Evolutionary conservation across 1,140 invertebrate species (phyloP).

Genomic region (Diprion similis): DNA sequence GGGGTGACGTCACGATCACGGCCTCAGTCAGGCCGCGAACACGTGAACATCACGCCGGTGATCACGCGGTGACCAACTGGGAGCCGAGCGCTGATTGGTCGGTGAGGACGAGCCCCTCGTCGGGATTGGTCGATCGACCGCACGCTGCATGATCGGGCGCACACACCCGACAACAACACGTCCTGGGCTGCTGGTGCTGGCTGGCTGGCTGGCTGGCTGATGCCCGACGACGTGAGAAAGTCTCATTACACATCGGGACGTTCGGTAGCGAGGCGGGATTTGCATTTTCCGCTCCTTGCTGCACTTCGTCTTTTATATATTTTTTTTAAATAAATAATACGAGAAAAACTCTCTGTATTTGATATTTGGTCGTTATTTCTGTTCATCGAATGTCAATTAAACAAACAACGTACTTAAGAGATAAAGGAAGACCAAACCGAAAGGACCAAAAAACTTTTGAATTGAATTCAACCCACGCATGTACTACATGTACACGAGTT

Average conservation of each 20-base stretch:
- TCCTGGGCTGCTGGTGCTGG: slow-evolving; percentile 24
- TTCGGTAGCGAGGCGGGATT: slow-evolving; percentile 29
- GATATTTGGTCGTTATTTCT: too few relatives aligned
- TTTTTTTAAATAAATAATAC: slow-evolving; percentile 14
- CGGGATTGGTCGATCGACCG: slow-evolving; percentile 45
- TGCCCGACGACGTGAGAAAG: slow-evolving; percentile 46
- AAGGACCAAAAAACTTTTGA: too few relatives aligned
- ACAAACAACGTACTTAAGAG: too few relatives aligned
- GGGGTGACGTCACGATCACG: slow-evolving; percentile 62
- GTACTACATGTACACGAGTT: too few relatives aligned
- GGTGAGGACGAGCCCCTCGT: slow-evolving; percentile 54
- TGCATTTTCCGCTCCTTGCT: slow-evolving; percentile 25
- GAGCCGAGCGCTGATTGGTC: slow-evolving; percentile 49
- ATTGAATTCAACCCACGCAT: too few relatives aligned
- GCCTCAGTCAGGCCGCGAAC: slow-evolving; percentile 54
- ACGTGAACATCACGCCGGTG: slow-evolving; percentile 62
- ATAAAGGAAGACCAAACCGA: too few relatives aligned
- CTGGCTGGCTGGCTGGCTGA: slow-evolving; percentile 13
- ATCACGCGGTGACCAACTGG: slow-evolving; percentile 57
- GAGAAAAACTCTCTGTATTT: not conserved
- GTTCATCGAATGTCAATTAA: too few relatives aligned
- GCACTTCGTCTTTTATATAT: not conserved
- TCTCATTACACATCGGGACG: slow-evolving; percentile 47
- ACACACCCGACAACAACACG: slow-evolving; percentile 35
- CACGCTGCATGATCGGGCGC: slow-evolving; percentile 45